phyloP scores from a whole-genome alignment of 2,888 invertebrate species.

The Azorinus chamasolen region DNA sequence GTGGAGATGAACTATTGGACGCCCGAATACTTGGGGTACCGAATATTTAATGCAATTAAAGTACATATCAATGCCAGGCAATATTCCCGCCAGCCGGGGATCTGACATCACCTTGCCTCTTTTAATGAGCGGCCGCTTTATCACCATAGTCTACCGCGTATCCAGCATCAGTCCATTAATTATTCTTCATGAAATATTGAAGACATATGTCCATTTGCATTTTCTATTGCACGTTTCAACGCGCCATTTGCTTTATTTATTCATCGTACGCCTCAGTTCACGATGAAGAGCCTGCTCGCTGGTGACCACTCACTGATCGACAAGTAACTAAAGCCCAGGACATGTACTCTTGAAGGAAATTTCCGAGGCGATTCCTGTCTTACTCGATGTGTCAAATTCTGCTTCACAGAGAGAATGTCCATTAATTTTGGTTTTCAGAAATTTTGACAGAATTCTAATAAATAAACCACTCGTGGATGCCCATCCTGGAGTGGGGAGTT shows the following conservation, averaged over 20 bases:
- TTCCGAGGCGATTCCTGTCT: slow-evolving; percentile 12
- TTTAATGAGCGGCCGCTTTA: not conserved
- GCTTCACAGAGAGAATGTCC: slow-evolving; percentile 53
- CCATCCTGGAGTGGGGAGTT: slow-evolving; percentile 28
- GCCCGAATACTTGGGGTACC: too few species aligned
- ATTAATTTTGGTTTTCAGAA: slow-evolving; percentile 65
- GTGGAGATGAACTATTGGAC: too few species aligned
- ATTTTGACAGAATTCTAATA: slow-evolving; percentile 64
- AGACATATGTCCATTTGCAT: slow-evolving; percentile 64
- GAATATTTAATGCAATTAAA: too few species aligned
- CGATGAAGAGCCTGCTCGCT: slow-evolving; percentile 52
- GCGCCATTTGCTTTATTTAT: slow-evolving; percentile 56
- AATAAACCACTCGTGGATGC: slow-evolving; percentile 33
- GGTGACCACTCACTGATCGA: slow-evolving; percentile 41
- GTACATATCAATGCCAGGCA: too few species aligned
- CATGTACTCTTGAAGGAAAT: not conserved
- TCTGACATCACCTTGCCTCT: too few species aligned
- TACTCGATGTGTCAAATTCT: slow-evolving; percentile 39
- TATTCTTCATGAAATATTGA: slow-evolving; percentile 60
- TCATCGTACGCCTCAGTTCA: slow-evolving; percentile 43
- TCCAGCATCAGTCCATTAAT: slow-evolving; percentile 50
- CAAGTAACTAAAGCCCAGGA: slow-evolving; percentile 36
- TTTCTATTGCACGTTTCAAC: slow-evolving; percentile 54
- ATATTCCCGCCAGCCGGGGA: too few species aligned
- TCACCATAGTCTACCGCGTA: slow-evolving; percentile 30